These are phyloP conservation scores for Cariama cristata DNA, from an alignment of 2,113 vertebrate genomes.

Conservation along the genomic window DNA sequence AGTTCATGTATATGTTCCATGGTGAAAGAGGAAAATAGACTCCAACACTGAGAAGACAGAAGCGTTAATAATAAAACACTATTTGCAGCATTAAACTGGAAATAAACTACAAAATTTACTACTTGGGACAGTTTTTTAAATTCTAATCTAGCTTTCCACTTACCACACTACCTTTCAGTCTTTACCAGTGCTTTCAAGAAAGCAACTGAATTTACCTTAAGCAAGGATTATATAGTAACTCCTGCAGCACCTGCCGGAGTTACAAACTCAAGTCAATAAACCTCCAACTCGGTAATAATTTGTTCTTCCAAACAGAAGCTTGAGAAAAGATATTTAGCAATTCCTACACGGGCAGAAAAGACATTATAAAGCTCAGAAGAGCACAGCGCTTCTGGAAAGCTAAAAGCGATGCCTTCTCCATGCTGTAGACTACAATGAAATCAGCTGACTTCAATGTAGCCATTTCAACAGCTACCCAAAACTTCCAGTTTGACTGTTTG, in stretches of 20 bases:
- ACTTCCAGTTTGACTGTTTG: neutral
- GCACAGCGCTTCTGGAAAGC: neutral
- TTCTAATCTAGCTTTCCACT: neutral
- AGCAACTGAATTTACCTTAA: neutral
- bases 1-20: slow-evolving; percentile 35
- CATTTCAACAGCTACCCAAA: neutral
- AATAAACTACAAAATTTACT: neutral
- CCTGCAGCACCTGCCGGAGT: neutral
- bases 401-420: neutral
- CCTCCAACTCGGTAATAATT: neutral
- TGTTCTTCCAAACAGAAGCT: neutral
- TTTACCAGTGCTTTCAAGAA: neutral
- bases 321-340: neutral
- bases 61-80: neutral
- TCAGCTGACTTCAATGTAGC: neutral
- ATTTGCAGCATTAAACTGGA: neutral
- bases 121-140: neutral
- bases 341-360: neutral
- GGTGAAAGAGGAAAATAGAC: slow-evolving; percentile 24
- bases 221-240: accelerated
- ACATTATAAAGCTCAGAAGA: neutral
- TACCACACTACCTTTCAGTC: neutral
- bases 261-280: neutral
- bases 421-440: neutral
- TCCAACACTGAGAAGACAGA: neutral